These are phyloP conservation scores for Brachionus paranguensis DNA, from an alignment of 1,140 invertebrate genomes.

Conservation along the genomic window DNA sequence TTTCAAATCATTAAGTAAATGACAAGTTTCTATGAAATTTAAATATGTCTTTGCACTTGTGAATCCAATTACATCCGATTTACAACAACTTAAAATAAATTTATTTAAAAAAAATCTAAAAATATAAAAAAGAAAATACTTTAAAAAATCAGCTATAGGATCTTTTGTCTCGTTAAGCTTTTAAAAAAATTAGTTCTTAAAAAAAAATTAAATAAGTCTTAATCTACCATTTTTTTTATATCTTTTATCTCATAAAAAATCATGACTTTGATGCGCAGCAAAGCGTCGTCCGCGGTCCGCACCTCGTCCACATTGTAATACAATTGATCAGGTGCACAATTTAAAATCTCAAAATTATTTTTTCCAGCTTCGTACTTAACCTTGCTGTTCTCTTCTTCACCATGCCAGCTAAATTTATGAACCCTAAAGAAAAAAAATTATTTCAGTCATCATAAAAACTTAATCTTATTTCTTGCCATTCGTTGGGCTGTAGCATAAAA, in stretches of 20 bases:
- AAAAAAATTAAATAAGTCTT: neutral
- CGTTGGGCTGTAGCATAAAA: slow-evolving; percentile 48
- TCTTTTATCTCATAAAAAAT: slow-evolving; percentile 52
- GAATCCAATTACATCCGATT: slow-evolving; percentile 51
- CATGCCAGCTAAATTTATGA: slow-evolving; percentile 52
- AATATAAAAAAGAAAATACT: slow-evolving; percentile 44
- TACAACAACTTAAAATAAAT: slow-evolving; percentile 45
- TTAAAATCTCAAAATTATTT: slow-evolving; percentile 46
- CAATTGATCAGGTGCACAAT: slow-evolving; percentile 51
- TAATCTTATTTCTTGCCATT: slow-evolving; percentile 45
- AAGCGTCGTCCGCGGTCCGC: slow-evolving; percentile 50
- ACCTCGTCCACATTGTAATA: slow-evolving; percentile 55
- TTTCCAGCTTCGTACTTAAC: slow-evolving; percentile 45
- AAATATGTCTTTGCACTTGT: slow-evolving; percentile 49
- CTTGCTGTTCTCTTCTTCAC: slow-evolving; percentile 49
- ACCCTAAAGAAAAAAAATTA: slow-evolving; percentile 43
- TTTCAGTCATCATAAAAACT: neutral
- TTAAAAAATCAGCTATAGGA: slow-evolving; percentile 53
- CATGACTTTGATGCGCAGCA: slow-evolving; percentile 53
- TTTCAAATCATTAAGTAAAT: slow-evolving; percentile 47
- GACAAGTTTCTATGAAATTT: slow-evolving; percentile 51
- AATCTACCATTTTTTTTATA: slow-evolving; percentile 49
- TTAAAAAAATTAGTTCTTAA: slow-evolving; percentile 35
- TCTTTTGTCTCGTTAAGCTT: slow-evolving; percentile 50
- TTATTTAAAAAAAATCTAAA: neutral